A percentile compares a stretch with the other conserved stretches of the same genome.
phyloP scores from a whole-genome alignment of 2,888 invertebrate species.

The Ecliptopera silaceata region DNA sequence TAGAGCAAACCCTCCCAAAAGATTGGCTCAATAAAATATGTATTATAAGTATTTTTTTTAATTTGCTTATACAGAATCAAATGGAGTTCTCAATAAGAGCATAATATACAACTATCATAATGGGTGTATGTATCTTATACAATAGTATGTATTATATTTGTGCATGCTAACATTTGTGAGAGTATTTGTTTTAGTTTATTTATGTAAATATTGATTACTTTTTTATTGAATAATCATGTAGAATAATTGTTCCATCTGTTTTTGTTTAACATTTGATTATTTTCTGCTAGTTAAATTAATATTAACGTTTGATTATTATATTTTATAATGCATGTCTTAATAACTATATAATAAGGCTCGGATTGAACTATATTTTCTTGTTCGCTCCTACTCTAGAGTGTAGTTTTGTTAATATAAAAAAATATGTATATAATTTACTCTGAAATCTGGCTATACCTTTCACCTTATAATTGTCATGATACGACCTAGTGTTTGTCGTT shows the following conservation, averaged over 20 bases:
- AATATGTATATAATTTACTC: not conserved
- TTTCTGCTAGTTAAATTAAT: not conserved
- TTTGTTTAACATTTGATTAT: constrained; percentile 2
- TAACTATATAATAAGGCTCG: not conserved
- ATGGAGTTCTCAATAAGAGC: constrained; percentile 76
- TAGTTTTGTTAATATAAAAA: not conserved
- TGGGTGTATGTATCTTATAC: constrained; percentile 74
- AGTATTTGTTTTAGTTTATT: constrained; percentile 2
- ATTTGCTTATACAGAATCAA: constrained; percentile 72
- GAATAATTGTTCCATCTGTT: not conserved
- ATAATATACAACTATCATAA: constrained; percentile 76
- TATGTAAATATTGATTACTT: not conserved
- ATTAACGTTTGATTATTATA: not conserved
- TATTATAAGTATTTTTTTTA: constrained; percentile 32
- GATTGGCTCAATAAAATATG: no score
- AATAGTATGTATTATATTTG: constrained; percentile 50
- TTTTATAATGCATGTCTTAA: constrained; percentile 3
- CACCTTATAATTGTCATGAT: not conserved
- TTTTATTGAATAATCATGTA: constrained; percentile 8
- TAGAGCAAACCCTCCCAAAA: no score
- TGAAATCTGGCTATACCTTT: not conserved
- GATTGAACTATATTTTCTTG: not conserved
- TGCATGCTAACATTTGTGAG: constrained; percentile 49
- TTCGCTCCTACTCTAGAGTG: no score
- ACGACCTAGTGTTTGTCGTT: not conserved